Base-by-base conservation (phyloP, 2,113 vertebrate genomes). In the Hylia prasina region DNA sequence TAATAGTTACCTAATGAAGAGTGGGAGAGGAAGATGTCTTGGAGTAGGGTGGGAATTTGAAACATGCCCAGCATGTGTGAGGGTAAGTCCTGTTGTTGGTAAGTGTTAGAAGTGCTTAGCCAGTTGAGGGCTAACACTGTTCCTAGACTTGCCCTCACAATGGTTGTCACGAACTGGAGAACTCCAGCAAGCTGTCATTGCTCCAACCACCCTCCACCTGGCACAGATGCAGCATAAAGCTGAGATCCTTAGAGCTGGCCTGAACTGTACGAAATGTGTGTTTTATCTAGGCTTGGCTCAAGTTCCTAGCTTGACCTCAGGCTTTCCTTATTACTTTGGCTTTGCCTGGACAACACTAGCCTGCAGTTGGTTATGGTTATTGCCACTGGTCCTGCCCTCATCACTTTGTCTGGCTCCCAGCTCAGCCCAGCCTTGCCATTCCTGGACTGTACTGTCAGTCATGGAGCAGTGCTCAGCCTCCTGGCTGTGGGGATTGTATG, bases 401-500 rank as follows among this genome's bases (percentile, higher is more conserved):
- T 75, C 30, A 21, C 21, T 4, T 75, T 51, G 37, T 65, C 53
- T 73, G 60, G 45, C 56, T 79, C 21, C 4, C 56, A 66, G 25
- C 30, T 91, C 27, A 89, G 57, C 53, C 7, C 71, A 47, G 17
- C 40, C 65, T 71, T 93, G 13, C 48, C 40, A 19, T 88, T n/a
- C 40, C 21, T 82, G 40, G 37, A 23, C 22, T 64, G 17, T 37
- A 61, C 22, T 65, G 58, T 53, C n/a, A 44, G n/a, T 83, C 31
- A 28, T 8, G n/a, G 54, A 42, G 37, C 27, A 22, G 19, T 28
- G 33, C 58, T 76, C 70, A 72, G 0, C 22, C 53, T 69, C 44
- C 4, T 30, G 48, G 27, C 35, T 1, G 0, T 28, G 27, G 40
- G 37, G 21, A 60, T 9, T 20, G 10, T 40, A 4, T 37, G 20